These are phyloP conservation scores for Dolomedes plantarius DNA, from an alignment of 2,888 invertebrate genomes.

Conservation along the genomic window DNA sequence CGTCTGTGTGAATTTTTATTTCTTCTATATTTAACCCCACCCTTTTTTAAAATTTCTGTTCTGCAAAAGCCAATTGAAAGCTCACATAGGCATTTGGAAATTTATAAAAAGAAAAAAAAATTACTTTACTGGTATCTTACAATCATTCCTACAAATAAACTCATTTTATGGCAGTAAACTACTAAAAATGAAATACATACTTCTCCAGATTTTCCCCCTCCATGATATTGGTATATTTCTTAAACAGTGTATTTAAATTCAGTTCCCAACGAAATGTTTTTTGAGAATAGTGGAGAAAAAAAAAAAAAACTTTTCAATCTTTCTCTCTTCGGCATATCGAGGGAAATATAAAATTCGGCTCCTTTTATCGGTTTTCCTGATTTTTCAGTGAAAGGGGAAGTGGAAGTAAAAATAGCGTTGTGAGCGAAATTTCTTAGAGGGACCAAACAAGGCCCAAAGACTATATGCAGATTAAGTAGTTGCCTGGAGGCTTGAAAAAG, in stretches of 20 bases:
- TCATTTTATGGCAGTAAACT: too few relatives aligned
- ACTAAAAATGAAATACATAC: too few relatives aligned
- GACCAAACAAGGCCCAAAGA: conserved; percentile 34
- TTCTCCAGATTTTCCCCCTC: not conserved
- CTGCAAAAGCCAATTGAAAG: too few relatives aligned
- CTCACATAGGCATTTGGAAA: too few relatives aligned
- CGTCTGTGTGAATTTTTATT: too few relatives aligned
- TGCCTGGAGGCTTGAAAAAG: conserved; percentile 52
- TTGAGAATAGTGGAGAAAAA: not conserved
- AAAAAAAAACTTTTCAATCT: not conserved
- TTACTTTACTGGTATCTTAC: too few relatives aligned
- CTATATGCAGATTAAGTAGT: conserved; percentile 59
- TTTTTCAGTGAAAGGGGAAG: conserved; percentile 9
- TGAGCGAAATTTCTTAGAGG: conserved; percentile 23
- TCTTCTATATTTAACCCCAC: too few relatives aligned
- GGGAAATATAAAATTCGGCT: conserved; percentile 8
- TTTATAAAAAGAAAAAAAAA: too few relatives aligned
- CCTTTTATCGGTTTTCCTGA: conserved; percentile 14
- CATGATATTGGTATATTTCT: not conserved
- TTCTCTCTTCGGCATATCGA: not conserved
- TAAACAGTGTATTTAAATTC: conserved; percentile 14
- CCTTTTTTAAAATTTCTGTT: too few relatives aligned
- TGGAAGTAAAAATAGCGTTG: conserved; percentile 32
- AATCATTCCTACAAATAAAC: too few relatives aligned
- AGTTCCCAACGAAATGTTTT: conserved; percentile 1